Evolutionary conservation across 2,797 vertebrate genomes (phyloP).

Genomic region (Myripristis jacobus): DNA sequence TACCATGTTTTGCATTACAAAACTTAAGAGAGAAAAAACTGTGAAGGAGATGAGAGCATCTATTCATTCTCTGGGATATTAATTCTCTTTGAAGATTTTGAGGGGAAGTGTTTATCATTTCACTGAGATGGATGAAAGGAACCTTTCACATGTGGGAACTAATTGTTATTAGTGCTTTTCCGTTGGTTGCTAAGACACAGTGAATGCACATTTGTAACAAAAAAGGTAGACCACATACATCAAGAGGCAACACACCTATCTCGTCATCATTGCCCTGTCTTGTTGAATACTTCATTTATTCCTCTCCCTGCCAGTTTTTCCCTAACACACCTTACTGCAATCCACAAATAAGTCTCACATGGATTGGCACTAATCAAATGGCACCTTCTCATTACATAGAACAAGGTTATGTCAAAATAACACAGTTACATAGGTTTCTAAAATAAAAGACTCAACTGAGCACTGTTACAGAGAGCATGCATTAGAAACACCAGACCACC

Average conservation of each 20-base stretch:
- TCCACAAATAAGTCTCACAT: slow-evolving; percentile 2
- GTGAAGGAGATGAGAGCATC: slow-evolving; percentile 2
- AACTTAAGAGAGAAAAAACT: slow-evolving; percentile 5
- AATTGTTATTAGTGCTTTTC: slow-evolving; percentile 40
- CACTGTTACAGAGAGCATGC: too few relatives aligned
- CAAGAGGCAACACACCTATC: slow-evolving; percentile 25
- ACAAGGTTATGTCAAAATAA: too few relatives aligned
- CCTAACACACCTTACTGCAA: neutral
- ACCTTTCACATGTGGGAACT: slow-evolving; percentile 37
- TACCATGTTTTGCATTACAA: slow-evolving; percentile 11
- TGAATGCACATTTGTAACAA: slow-evolving; percentile 48
- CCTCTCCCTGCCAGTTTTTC: slow-evolving; percentile 41
- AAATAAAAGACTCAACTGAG: too few relatives aligned
- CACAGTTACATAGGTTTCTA: too few relatives aligned
- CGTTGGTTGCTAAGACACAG: slow-evolving; percentile 62
- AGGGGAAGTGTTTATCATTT: slow-evolving; percentile 60
- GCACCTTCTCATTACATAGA: too few relatives aligned
- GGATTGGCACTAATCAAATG: too few relatives aligned
- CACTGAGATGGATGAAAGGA: slow-evolving; percentile 61
- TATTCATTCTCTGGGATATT: slow-evolving; percentile 29
- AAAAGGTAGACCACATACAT: slow-evolving; percentile 49
- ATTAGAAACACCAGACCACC: too few relatives aligned
- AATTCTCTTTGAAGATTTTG: slow-evolving; percentile 47
- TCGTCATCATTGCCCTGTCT: slow-evolving; percentile 13
- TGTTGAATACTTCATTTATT: slow-evolving; percentile 7